Conservation (phyloP, 92 coral and sea anemone genomes). For the Phenganax marumi region DNA sequence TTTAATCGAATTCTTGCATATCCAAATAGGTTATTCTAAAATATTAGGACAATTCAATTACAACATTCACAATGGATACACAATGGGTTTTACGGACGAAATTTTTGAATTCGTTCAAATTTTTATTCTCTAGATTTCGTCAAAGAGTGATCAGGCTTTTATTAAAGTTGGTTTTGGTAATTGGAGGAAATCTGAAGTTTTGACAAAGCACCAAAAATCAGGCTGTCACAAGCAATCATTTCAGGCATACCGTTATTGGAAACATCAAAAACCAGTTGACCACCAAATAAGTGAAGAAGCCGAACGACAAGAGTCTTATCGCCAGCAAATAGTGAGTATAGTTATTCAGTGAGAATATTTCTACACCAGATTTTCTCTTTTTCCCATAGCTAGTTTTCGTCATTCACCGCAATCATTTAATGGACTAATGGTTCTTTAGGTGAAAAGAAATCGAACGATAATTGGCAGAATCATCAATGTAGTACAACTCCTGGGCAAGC, state of each 20-base stretch:
- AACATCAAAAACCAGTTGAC: conserved; percentile 22
- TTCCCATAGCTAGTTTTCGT: neutral
- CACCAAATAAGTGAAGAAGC: conserved; percentile 10
- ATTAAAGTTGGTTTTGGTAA: conserved; percentile 33
- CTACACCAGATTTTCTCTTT: neutral
- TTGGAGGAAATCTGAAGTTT: conserved; percentile 20
- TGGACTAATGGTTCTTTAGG: conserved; percentile 24
- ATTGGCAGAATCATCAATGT: conserved; percentile 22
- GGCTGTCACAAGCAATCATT: conserved; percentile 36
- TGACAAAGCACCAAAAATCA: conserved; percentile 30
- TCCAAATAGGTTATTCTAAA: neutral
- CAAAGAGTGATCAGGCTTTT: conserved; percentile 29
- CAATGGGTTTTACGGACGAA: neutral
- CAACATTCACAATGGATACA: neutral
- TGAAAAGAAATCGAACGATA: conserved; percentile 35
- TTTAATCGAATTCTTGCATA: neutral
- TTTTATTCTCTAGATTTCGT: neutral
- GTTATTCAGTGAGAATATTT: neutral
- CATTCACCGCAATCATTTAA: conserved; percentile 13
- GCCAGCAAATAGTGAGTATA: conserved; percentile 14
- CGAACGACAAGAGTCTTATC: conserved; percentile 15
- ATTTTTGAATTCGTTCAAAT: neutral
- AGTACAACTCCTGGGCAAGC: conserved; percentile 11
- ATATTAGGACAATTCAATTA: neutral
- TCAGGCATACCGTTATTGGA: conserved; percentile 30